Evolutionary conservation across 2,113 vertebrate species (phyloP).

Genomic region (Centropus bengalensis): DNA sequence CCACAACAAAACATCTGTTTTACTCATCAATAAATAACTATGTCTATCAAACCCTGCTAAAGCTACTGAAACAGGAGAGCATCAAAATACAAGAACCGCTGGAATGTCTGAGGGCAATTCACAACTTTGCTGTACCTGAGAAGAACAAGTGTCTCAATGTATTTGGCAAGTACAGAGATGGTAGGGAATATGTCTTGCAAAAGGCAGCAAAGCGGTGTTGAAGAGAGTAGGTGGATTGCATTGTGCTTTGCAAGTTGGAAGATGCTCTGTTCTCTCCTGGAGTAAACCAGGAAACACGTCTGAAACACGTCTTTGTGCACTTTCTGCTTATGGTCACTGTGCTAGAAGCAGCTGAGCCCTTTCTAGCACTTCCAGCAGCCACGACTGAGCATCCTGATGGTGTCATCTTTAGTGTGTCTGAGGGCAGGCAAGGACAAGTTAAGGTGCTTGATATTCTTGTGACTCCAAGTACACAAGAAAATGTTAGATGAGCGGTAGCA

Average conservation of each 20-base stretch:
- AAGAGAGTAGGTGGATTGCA: neutral
- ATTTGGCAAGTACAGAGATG: neutral
- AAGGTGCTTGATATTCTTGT: neutral
- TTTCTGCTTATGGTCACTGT: neutral
- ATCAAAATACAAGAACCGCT: neutral
- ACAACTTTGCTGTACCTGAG: constrained; percentile 4
- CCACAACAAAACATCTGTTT: constrained; percentile 50
- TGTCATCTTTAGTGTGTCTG: neutral
- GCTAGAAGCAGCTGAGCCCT: neutral
- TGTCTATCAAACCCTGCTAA: constrained; percentile 8
- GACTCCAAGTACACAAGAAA: neutral
- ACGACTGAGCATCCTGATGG: neutral
- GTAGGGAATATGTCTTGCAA: neutral
- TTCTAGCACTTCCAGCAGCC: neutral
- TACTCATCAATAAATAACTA: neutral
- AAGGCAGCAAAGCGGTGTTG: neutral
- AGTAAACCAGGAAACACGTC: neutral
- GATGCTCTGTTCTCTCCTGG: constrained; percentile 3
- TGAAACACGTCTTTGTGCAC: neutral
- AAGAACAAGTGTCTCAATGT: constrained; percentile 16
- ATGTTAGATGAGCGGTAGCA: neutral
- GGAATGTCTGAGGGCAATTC: constrained; percentile 2
- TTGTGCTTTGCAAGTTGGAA: neutral
- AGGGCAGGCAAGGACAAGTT: neutral
- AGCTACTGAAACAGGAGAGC: constrained; percentile 26